Conservation (phyloP, 2,113 vertebrate genomes). For the Cacatua alba region DNA sequence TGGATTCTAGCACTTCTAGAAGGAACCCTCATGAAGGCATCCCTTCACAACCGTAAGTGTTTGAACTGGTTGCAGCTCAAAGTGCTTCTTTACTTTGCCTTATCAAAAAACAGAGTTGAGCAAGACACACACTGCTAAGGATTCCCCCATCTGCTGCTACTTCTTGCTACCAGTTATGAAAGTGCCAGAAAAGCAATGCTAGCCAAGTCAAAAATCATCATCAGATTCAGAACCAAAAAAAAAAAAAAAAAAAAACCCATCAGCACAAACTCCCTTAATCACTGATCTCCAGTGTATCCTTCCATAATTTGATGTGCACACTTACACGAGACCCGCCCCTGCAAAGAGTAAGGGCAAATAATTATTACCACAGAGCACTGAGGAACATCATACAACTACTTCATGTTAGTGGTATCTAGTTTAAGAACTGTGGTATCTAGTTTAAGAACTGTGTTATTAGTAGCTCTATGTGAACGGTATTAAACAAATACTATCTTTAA, state of each 20-base stretch:
- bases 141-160: background rate
- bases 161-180: background rate
- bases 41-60: fast-evolving
- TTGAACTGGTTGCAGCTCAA: background rate
- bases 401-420: background rate
- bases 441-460: background rate
- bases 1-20: background rate
- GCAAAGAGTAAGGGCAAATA: background rate
- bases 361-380: background rate
- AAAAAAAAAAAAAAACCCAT: background rate
- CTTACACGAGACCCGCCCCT: background rate
- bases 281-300: background rate
- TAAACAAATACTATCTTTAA: background rate
- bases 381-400: background rate
- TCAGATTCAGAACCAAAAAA: background rate
- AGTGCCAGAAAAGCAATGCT: background rate
- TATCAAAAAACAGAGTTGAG: background rate
- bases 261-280: background rate
- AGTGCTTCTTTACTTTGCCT: background rate
- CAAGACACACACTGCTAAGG: background rate
- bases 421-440: background rate
- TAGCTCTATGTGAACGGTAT: background rate
- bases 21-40: background rate
- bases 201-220: background rate
- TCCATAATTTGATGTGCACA: background rate